A percentile compares a stretch with the other conserved stretches of the same genome.
These are phyloP conservation scores for Mormyrops boulengeri DNA, from an alignment of 2,797 vertebrate species.

Conservation along the genomic window DNA sequence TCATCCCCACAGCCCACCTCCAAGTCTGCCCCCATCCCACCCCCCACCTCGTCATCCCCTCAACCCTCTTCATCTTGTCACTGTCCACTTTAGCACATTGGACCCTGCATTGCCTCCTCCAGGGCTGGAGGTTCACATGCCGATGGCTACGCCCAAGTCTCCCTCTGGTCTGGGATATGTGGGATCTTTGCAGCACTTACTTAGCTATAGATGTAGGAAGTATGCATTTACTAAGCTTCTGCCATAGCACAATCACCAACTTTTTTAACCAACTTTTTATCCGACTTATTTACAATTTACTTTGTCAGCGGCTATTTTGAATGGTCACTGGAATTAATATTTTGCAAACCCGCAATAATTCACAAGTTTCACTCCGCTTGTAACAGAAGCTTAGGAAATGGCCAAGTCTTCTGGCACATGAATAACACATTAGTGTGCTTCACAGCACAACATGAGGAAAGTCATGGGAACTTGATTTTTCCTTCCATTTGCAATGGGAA, in stretches of 20 bases:
- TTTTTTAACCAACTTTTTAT: neutral
- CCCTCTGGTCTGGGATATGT: constrained; percentile 68
- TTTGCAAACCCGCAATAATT: neutral
- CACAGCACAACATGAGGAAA: constrained; percentile 53
- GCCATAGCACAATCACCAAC: constrained; percentile 36
- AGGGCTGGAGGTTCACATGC: constrained; percentile 48
- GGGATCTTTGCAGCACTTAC: constrained; percentile 54
- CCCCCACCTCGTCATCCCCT: constrained; percentile 36
- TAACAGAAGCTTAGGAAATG: constrained; percentile 71
- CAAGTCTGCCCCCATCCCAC: constrained; percentile 26
- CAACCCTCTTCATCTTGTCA: constrained; percentile 51
- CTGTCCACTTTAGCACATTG: constrained; percentile 34
- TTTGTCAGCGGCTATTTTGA: constrained; percentile 31
- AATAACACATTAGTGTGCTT: constrained; percentile 53
- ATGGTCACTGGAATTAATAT: constrained; percentile 24
- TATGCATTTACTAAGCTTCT: constrained; percentile 70
- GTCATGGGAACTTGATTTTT: constrained; percentile 57
- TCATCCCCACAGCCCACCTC: constrained; percentile 48
- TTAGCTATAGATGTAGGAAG: constrained; percentile 61
- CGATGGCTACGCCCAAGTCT: constrained; percentile 57
- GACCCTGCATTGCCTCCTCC: constrained; percentile 35
- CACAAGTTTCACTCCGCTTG: constrained; percentile 31
- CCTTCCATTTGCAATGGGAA: constrained; percentile 52
- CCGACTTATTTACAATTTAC: neutral
- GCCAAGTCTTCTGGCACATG: constrained; percentile 56